Evolutionary conservation across 2,113 vertebrate genomes (phyloP), one percentile per base, ranked within the genome.

Genomic region (Dunckerocampus dactyliophorus): DNA sequence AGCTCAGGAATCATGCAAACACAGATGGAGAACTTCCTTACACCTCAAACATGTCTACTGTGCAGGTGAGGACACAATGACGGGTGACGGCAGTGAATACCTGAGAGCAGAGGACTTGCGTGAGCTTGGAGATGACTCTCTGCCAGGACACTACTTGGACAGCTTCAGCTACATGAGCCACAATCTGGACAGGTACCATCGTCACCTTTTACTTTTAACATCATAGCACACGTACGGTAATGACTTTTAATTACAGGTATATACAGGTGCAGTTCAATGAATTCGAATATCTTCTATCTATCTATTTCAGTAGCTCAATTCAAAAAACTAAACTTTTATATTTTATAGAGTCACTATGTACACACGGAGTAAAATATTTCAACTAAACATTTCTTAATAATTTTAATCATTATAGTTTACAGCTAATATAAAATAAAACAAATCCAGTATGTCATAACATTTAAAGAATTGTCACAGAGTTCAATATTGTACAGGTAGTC

Each of bases 61-160:
- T 72, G 16, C 80, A 98, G 96, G 95, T 67, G 96, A 99, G 68
- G 96, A 99, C 83, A 96, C 95, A 0, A 95, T 98, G 95, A 98
- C 95, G 0, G 96, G 96, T 6, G 96, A 99, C 71, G 95, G 95
- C 21, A 94, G 94, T 34, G 96, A 98, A 67, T 99, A 99, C 72
- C 91, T 99, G 0, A 90, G 96, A 79, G 92, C 95, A 0, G 96
- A 99, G 80, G 96, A 99, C 61, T 88, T 99, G n/a, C 88, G 92
- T 73, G 96, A 99, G 66, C 90, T 99, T 16, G 96, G 96, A 8
- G 96, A 99, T 53, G 96, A 98, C 85, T 99, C 96, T 1, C 85
- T 99, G 22, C 94, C 95, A 0, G 96, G 93, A 71, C 95, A 96
- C 64, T 98, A 94, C 86, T 79, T 97, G 77, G 96, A 98, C 4